These are phyloP conservation scores for Halictus quadricinctus DNA, from an alignment of 2,888 invertebrate species.

Conservation along the genomic window DNA sequence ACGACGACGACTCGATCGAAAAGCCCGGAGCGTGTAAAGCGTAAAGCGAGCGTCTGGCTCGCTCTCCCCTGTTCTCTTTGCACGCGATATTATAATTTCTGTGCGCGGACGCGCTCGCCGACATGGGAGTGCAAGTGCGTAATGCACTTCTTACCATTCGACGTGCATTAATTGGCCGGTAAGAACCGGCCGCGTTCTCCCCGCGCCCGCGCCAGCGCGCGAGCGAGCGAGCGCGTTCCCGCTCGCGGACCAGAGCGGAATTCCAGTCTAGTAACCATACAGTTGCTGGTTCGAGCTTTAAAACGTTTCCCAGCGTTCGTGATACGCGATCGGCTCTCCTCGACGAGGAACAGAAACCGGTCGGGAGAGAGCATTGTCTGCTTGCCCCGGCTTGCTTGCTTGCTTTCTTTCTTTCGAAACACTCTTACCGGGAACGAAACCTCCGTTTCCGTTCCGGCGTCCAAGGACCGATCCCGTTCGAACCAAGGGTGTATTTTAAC, in stretches of 20 bases:
- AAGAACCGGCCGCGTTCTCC: slow-evolving; percentile 53
- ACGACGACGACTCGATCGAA: not conserved
- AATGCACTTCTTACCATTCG: slow-evolving; percentile 63
- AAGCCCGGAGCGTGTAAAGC: not conserved
- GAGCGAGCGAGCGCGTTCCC: slow-evolving; percentile 22
- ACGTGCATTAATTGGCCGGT: slow-evolving; percentile 69
- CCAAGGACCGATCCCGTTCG: not conserved
- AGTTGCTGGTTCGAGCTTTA: slow-evolving; percentile 63
- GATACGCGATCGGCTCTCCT: slow-evolving; percentile 52
- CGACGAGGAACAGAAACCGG: slow-evolving; percentile 37
- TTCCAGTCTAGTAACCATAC: slow-evolving; percentile 77
- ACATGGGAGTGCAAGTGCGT: slow-evolving; percentile 52
- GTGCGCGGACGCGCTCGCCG: slow-evolving; percentile 33
- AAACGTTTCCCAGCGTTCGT: slow-evolving; percentile 60
- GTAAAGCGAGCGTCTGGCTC: not conserved
- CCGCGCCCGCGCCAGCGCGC: slow-evolving; percentile 3
- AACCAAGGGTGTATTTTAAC: not conserved
- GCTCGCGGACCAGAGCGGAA: slow-evolving; percentile 66
- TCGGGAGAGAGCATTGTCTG: slow-evolving; percentile 18
- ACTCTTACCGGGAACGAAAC: not conserved
- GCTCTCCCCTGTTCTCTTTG: not conserved
- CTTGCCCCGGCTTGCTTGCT: not conserved
- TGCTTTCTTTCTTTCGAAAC: slow-evolving; percentile 18
- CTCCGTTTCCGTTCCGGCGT: slow-evolving; percentile 7
- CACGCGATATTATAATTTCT: slow-evolving; percentile 34